Evolutionary conservation across 1,140 invertebrate genomes (phyloP).

Genomic region (Diorhabda elongata): DNA sequence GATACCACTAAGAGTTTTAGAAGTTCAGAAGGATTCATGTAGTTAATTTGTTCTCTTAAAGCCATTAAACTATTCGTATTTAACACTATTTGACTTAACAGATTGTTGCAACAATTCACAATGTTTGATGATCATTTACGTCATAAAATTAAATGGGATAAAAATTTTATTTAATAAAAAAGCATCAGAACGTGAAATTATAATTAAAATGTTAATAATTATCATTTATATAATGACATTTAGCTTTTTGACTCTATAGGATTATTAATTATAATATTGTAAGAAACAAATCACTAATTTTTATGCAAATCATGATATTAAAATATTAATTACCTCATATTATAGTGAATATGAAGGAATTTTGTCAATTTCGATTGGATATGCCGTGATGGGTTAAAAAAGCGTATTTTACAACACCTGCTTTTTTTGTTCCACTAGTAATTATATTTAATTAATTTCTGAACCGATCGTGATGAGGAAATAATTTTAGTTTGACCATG

Average conservation of each 20-base stretch:
- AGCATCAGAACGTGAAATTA: background rate
- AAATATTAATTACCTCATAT: background rate
- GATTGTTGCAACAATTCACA: no score
- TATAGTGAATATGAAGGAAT: background rate
- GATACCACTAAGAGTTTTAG: no score
- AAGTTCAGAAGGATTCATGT: no score
- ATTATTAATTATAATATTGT: background rate
- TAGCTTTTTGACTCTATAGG: background rate
- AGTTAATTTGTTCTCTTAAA: no score
- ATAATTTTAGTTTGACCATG: slow-evolving; percentile 16
- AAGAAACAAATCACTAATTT: background rate
- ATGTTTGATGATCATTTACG: no score
- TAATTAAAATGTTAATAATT: background rate
- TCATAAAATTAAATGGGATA: no score
- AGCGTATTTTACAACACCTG: background rate
- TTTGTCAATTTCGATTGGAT: background rate
- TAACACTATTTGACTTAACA: no score
- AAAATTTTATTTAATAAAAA: no score
- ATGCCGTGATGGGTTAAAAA: background rate
- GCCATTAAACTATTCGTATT: no score
- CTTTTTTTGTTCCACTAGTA: slow-evolving; percentile 5
- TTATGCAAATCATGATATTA: background rate
- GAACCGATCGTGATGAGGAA: slow-evolving; percentile 5
- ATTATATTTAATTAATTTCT: slow-evolving; percentile 9
- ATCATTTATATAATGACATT: background rate